These are phyloP conservation scores for Cinclus mexicanus DNA, from an alignment of 2,113 vertebrate genomes.

Conservation along the genomic window DNA sequence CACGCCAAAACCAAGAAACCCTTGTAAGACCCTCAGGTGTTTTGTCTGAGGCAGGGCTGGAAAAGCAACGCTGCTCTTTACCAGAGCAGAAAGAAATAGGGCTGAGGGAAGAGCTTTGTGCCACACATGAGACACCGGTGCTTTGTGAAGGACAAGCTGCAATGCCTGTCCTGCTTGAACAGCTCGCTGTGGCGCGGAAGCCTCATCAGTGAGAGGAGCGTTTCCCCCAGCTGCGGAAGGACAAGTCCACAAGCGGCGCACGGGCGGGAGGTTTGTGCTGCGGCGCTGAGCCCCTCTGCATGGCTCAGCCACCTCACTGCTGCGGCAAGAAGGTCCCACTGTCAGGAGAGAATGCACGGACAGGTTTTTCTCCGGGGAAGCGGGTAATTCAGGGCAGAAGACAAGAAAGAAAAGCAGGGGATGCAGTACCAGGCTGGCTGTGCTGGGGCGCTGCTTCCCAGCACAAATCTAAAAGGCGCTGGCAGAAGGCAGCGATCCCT, in stretches of 20 bases:
- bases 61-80: neutral
- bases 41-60: neutral
- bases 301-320: neutral
- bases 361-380: no score
- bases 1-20: neutral
- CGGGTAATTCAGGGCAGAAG: no score
- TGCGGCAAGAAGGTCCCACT: neutral
- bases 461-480: neutral
- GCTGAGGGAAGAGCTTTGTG: neutral
- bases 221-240: neutral
- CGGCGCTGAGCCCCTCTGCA: neutral
- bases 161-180: neutral
- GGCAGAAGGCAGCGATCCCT: neutral
- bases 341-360: neutral
- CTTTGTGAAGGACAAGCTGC: neutral
- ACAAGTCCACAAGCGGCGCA: neutral
- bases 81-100: neutral
- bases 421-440: neutral
- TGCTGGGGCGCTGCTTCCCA: slow-evolving; percentile 19
- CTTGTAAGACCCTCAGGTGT: neutral
- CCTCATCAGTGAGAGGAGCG: neutral
- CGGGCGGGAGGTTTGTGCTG: neutral
- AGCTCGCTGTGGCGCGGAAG: neutral
- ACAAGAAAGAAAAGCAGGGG: neutral
- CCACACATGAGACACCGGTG: neutral